Conservation (phyloP, 2,797 vertebrate species). For the Liparis tanakae region DNA sequence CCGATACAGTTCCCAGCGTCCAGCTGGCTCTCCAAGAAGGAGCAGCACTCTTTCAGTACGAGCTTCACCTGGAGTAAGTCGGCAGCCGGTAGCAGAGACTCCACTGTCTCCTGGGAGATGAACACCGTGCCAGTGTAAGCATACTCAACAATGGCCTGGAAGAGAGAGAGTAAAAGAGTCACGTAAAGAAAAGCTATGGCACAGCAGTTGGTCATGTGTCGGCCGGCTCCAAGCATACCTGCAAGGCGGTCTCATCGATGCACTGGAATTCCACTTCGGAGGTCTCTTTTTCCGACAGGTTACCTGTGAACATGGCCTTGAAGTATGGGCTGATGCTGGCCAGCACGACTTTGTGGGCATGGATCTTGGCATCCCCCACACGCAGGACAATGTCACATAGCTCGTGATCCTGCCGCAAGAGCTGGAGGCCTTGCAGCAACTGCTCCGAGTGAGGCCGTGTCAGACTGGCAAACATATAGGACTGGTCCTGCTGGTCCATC, state of each 20-base stretch:
- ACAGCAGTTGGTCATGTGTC: not conserved
- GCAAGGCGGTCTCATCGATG: slow-evolving; percentile 92
- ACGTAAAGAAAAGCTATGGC: slow-evolving; percentile 14
- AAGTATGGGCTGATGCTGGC: slow-evolving; percentile 99
- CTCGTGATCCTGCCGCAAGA: slow-evolving; percentile 95
- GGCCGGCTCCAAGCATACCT: slow-evolving; percentile 70
- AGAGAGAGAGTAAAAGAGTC: slow-evolving; percentile 31
- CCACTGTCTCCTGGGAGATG: slow-evolving; percentile 98
- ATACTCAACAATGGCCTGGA: slow-evolving; percentile 95
- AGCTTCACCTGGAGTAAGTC: slow-evolving; percentile 98
- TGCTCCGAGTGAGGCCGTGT: slow-evolving; percentile 96
- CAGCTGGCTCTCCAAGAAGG: slow-evolving; percentile 96
- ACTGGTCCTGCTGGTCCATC: slow-evolving; percentile 97
- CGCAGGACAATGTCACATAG: slow-evolving; percentile 96
- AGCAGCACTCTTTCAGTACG: slow-evolving; percentile 96
- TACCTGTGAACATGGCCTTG: slow-evolving; percentile 99
- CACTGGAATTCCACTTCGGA: slow-evolving; percentile 97
- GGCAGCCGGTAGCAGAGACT: slow-evolving; percentile 96
- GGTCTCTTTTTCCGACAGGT: slow-evolving; percentile 96
- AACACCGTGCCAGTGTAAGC: slow-evolving; percentile 97
- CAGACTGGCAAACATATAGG: slow-evolving; percentile 98
- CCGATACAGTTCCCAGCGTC: slow-evolving; percentile 99
- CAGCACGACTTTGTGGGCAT: slow-evolving; percentile 97
- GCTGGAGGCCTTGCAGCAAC: slow-evolving; percentile 96
- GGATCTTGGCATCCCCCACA: slow-evolving; percentile 97